phyloP scores from a whole-genome alignment of 1,140 invertebrate species.

The Heliconius himera region DNA sequence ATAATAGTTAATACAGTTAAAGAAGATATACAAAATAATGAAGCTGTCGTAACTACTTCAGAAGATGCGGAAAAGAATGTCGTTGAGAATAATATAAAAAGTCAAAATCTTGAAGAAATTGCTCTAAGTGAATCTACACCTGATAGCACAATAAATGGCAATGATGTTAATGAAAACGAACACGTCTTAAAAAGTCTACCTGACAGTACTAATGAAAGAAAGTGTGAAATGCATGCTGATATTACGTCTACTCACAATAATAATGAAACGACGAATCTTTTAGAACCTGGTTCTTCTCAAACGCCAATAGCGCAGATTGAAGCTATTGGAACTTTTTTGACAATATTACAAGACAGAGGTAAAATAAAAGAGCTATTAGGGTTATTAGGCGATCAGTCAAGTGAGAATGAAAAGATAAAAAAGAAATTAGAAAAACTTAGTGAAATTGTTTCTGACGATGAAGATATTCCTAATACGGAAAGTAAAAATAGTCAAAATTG shows the following conservation, averaged over 20 bases:
- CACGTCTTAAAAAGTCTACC: conserved; percentile 42
- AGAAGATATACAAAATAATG: conserved; percentile 37
- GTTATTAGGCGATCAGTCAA: conserved; percentile 55
- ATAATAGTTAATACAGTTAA: neutral
- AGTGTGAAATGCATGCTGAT: conserved; percentile 53
- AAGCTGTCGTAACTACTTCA: conserved; percentile 60
- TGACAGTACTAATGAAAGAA: conserved; percentile 59
- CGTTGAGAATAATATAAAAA: neutral
- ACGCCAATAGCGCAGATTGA: conserved; percentile 42
- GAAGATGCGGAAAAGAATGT: conserved; percentile 25
- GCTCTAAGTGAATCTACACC: conserved; percentile 36
- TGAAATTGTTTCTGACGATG: conserved; percentile 63
- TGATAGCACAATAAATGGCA: conserved; percentile 64
- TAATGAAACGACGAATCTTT: conserved; percentile 23
- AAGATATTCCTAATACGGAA: conserved; percentile 35
- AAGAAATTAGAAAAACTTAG: conserved; percentile 69
- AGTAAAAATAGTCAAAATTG: conserved; percentile 14
- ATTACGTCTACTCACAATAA: conserved; percentile 58
- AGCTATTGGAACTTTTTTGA: conserved; percentile 62
- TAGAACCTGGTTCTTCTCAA: conserved; percentile 36
- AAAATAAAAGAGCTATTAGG: conserved; percentile 70
- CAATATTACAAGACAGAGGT: conserved; percentile 71
- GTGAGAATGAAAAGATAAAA: conserved; percentile 70
- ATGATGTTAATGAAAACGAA: conserved; percentile 29
- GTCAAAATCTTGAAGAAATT: neutral